Conservation (phyloP, 2,888 invertebrate genomes). For the Spatulosminthurus flaviceps region DNA sequence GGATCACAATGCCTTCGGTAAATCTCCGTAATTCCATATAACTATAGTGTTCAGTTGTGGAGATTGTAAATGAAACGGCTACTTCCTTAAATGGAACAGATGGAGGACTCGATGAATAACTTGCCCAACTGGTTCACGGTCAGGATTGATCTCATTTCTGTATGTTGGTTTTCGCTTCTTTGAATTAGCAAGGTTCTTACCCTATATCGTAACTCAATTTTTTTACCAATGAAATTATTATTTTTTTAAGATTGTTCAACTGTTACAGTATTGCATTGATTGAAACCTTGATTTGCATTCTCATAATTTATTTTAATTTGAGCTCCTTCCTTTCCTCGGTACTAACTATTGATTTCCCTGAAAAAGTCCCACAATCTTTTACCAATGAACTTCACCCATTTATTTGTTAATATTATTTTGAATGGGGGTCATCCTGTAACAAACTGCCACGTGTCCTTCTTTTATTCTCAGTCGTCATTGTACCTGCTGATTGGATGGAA, state of each 20-base stretch:
- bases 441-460: too few relatives aligned
- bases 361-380: too few relatives aligned
- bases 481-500: neutral
- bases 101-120: conserved; percentile 15
- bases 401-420: neutral
- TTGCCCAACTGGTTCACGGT: conserved; percentile 30
- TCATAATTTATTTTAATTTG: too few relatives aligned
- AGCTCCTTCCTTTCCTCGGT: too few relatives aligned
- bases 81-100: conserved; percentile 18
- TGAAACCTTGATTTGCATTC: too few relatives aligned
- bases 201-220: too few relatives aligned
- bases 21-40: neutral
- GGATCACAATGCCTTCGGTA: neutral
- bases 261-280: too few relatives aligned
- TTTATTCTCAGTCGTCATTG: neutral
- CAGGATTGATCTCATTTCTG: conserved; percentile 1
- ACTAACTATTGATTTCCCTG: too few relatives aligned
- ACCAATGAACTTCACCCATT: too few relatives aligned
- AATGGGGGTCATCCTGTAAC: neutral
- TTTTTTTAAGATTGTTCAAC: too few relatives aligned
- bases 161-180: neutral
- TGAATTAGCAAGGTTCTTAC: too few relatives aligned
- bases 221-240: too few relatives aligned
- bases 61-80: conserved; percentile 14
- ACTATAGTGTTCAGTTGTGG: conserved; percentile 1